Evolutionary conservation across 2,888 invertebrate genomes (phyloP), one percentile per base, ranked within the genome.

Genomic region (Phragmatobia fuliginosa): DNA sequence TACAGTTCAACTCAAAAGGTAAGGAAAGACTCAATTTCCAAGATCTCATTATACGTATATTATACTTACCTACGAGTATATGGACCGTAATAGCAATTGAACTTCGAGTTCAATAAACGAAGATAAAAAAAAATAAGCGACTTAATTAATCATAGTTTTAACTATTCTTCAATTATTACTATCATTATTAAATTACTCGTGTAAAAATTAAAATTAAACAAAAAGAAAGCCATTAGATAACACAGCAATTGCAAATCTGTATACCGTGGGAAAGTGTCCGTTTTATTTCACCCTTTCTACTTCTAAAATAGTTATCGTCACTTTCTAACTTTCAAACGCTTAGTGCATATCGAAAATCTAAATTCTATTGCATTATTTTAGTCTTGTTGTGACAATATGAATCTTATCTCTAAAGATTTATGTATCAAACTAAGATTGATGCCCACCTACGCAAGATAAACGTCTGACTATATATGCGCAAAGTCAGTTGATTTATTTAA

Each of bases 241-340:
- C 49, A 45, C 38, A 59, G 45, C 41, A 56, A 49, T 38, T 66
- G 63, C 36, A 25, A 62, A 60, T 71, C 64, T 61, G n/a, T 60
- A 45, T 65, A 59, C 52, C 63, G 59, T 64, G 62, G 45, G 67
- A 80, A 78, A 76, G 71, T 76, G 45, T 71, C 41, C 38, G 28
- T 10, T 64, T 62, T 75, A 63, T 18, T 64, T 61, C 52, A 65
- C 63, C 45, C 68, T 70, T 66, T 74, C 67, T 65, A 65, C 25
- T 67, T 70, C 60, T 62, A 62, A 65, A 38, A 65, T 64, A 74
- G 10, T 58, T 65, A 64, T 70, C 70, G 74, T 62, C 49, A 74
- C 82, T 82, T 82, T 82, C 83, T 79, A 82, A 82, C 78, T 81
- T 78, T 81, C 82, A 71, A 63, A 71, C 70, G 65, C 68, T 70